Conservation (phyloP, 2,113 vertebrate genomes). For the Axis porcinus region DNA sequence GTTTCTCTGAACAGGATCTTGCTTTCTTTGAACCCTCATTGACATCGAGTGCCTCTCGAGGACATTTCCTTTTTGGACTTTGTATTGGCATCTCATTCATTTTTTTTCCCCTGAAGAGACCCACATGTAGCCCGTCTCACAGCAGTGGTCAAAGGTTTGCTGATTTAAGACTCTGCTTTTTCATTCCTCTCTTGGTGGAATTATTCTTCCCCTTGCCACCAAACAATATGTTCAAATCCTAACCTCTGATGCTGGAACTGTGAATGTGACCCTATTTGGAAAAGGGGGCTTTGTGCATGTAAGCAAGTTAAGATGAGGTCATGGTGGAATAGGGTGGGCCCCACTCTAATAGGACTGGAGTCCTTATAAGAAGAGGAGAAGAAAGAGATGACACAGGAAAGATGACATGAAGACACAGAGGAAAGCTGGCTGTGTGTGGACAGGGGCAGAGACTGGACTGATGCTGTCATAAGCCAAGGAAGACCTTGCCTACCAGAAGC, state of each 20-base stretch:
- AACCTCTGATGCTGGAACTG: neutral
- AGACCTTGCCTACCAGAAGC: neutral
- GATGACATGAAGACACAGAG: neutral
- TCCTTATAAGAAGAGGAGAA: neutral
- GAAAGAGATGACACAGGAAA: neutral
- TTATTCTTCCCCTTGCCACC: rapidly evolving
- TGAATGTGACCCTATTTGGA: neutral
- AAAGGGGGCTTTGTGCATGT: neutral
- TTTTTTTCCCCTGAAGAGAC: neutral
- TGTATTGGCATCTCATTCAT: neutral
- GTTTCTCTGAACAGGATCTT: neutral
- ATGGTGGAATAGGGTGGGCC: neutral
- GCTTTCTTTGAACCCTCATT: neutral
- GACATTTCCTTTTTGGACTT: neutral
- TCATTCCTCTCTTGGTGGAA: neutral
- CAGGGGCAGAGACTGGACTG: rapidly evolving
- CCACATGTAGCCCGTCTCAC: neutral
- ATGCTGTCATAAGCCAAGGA: neutral
- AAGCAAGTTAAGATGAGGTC: neutral
- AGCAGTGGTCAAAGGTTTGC: neutral
- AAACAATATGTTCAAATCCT: neutral
- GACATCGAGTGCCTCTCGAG: neutral
- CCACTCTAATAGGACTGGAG: neutral
- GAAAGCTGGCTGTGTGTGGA: neutral
- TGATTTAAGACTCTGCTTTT: neutral